Evolutionary conservation across 2,888 invertebrate species (phyloP).

Genomic region (Drosophila ustulata): DNA sequence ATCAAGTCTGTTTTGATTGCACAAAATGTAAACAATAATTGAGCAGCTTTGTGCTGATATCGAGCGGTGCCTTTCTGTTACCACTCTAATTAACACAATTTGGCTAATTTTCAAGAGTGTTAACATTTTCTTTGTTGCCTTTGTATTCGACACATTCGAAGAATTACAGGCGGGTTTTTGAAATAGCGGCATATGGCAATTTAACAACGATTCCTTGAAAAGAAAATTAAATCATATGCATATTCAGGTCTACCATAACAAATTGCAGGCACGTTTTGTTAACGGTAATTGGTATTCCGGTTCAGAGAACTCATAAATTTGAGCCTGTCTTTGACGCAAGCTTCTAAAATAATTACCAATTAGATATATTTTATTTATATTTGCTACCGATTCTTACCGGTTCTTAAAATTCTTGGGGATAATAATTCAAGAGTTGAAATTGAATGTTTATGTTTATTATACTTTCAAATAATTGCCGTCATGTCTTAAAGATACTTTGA

Average conservation of each 20-base stretch:
- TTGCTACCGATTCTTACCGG: not conserved
- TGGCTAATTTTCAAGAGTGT: conserved; percentile 33
- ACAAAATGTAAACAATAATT: conserved; percentile 47
- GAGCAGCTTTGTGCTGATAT: conserved; percentile 12
- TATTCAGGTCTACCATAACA: not conserved
- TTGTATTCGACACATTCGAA: not conserved
- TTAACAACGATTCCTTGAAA: not conserved
- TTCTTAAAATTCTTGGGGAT: too few relatives aligned
- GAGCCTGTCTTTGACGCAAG: not conserved
- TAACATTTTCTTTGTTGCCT: not conserved
- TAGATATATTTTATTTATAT: too few relatives aligned
- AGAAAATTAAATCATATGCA: not conserved
- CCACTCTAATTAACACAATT: conserved; percentile 39
- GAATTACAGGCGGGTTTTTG: too few relatives aligned
- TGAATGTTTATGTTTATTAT: too few relatives aligned
- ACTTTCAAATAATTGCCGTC: not conserved
- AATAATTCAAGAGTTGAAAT: not conserved
- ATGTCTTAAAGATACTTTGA: not conserved
- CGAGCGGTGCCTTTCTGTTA: not conserved
- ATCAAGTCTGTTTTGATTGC: conserved; percentile 9
- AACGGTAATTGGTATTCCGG: not conserved
- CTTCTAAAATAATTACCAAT: too few relatives aligned
- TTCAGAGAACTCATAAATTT: not conserved
- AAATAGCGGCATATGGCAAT: not conserved
- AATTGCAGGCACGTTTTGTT: not conserved